Conservation (phyloP, 2,888 invertebrate species). For the Alviniconcha strummeri region DNA sequence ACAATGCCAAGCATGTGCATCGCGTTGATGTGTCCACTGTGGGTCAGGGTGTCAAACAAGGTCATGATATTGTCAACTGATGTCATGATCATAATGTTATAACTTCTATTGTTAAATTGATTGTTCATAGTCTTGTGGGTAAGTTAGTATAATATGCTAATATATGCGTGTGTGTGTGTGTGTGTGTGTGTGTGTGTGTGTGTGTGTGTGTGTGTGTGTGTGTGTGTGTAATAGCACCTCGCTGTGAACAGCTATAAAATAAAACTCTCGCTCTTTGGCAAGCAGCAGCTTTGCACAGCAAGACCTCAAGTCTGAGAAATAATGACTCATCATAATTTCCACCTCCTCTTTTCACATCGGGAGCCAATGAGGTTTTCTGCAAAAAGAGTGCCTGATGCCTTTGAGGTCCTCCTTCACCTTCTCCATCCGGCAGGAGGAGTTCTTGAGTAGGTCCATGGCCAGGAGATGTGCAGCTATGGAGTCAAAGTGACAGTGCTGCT, state of each 20-base stretch:
- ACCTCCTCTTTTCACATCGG: not conserved
- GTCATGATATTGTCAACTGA: slow-evolving; percentile 9
- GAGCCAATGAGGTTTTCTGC: slow-evolving; percentile 4
- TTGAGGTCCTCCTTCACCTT: not conserved
- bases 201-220: no score
- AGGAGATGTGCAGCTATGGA: not conserved
- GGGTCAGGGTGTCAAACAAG: slow-evolving; percentile 3
- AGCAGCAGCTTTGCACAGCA: slow-evolving; percentile 8
- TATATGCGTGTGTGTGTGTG: no score
- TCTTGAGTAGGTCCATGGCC: not conserved
- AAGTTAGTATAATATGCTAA: no score
- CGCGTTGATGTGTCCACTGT: slow-evolving; percentile 14
- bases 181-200: no score
- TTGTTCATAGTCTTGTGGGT: no score
- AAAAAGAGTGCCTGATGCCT: not conserved
- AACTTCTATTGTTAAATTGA: no score
- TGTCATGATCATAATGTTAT: not conserved
- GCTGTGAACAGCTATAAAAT: no score
- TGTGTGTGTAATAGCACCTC: no score
- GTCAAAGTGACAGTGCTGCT: not conserved
- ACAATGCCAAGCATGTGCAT: slow-evolving; percentile 2
- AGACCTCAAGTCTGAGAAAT: slow-evolving; percentile 6
- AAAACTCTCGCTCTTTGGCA: slow-evolving; percentile 18
- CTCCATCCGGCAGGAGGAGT: not conserved
- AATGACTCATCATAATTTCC: not conserved